phyloP scores from a whole-genome alignment of 2,113 vertebrate genomes.

The Spea multiplicata region DNA sequence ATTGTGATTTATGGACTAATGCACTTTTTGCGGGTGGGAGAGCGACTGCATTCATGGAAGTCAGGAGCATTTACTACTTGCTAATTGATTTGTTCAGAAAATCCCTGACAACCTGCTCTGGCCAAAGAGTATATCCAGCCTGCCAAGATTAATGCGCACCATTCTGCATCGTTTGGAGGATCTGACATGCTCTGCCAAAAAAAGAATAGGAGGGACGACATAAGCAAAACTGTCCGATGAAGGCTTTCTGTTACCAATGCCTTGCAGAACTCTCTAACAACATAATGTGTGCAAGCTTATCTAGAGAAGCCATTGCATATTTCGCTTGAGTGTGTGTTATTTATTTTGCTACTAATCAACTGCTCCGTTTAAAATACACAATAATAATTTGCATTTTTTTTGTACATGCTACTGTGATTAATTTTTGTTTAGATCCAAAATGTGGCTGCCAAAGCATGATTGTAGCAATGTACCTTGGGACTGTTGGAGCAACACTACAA shows the following conservation, averaged over 20 bases:
- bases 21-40: not conserved
- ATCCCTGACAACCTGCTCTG: conserved; percentile 56
- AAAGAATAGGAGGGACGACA: conserved; percentile 57
- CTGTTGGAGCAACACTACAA: not conserved
- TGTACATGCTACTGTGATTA: not conserved
- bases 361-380: not conserved
- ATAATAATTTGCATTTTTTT: not conserved
- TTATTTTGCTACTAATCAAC: not conserved
- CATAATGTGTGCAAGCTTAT: not conserved
- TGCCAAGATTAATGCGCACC: conserved; percentile 70
- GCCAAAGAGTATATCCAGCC: conserved; percentile 55
- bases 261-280: not conserved
- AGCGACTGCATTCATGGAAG: conserved; percentile 7
- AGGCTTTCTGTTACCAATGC: not conserved
- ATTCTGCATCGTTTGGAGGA: conserved; percentile 59
- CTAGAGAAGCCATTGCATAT: not conserved
- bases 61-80: conserved; percentile 59
- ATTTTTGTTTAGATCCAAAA: conserved; percentile 1
- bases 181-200: conserved; percentile 62
- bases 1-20: too few relatives aligned
- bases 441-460: not conserved
- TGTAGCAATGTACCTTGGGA: not conserved
- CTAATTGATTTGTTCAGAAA: conserved; percentile 67
- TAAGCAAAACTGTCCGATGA: conserved; percentile 49
- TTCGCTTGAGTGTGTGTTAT: not conserved